Base-by-base conservation (phyloP, 2,888 invertebrate species). In the Tuta absoluta region DNA sequence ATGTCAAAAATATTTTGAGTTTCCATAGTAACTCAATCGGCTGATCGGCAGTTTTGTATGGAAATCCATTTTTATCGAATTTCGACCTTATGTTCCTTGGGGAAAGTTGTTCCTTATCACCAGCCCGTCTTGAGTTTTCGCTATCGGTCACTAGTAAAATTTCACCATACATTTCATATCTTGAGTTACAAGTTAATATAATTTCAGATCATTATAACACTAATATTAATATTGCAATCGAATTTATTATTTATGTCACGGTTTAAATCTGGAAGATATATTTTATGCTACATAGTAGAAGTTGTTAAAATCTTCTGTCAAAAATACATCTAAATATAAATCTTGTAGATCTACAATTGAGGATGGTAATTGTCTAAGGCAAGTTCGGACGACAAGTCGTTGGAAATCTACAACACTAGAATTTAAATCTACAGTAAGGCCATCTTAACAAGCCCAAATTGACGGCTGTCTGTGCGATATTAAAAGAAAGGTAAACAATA, bases 321-420 rank as follows among this genome's bases (percentile, higher is more conserved):
- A 64, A 64, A 64, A 64, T 64, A 64, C 64, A 37, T 64, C 60
- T 41, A 63, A 59, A 59, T 64, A 21, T 61, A 58, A 58, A 56
- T 56, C 56, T 53, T 53, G 53, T 56, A 56, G 51, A 33, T 56
- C 33, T 56, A 17, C 24, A 56, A 61, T 24, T 48, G 23, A 28
- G 28, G 56, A 56, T 56, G 56, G 56, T n/a, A 56, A 56, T 53
- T 17, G 24, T 24, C 56, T 64, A 67, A 67, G 67, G 67, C 67
- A 67, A 67, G 63, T 33, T 66, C 37, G 71, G 71, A 71, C 69
- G 69, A 71, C 63, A 63, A 63, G 62, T 69, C 56, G 33, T 51
- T 17, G n/a, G 58, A 58, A 58, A 21, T 41, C 51, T 19, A 63
- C 53, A 60, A 51, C 37, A 64, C 58, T 63, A 60, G 49, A 63